phyloP scores from a whole-genome alignment of 2,888 invertebrate genomes.

The Pocota personata region DNA sequence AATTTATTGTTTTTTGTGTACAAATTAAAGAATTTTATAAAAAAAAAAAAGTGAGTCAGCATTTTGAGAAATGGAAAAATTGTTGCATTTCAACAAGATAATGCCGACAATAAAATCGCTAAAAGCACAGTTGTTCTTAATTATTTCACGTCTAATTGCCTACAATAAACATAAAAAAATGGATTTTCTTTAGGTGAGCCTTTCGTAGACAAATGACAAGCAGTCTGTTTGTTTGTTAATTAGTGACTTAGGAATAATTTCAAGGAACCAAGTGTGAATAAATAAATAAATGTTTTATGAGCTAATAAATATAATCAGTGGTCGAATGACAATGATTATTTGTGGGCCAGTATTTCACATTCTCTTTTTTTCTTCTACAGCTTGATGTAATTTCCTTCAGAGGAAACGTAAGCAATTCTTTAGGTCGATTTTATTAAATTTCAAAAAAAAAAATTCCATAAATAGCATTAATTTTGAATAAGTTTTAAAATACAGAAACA shows the following conservation, averaged over 20 bases:
- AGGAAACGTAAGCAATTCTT: no score
- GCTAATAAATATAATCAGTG: not conserved
- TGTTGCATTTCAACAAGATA: not conserved
- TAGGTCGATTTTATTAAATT: no score
- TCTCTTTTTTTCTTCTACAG: no score
- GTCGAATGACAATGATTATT: not conserved
- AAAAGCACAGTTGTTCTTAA: not conserved
- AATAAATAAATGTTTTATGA: not conserved
- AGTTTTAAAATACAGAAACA: no score
- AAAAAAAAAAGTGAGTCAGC: not conserved
- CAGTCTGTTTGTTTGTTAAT: not conserved
- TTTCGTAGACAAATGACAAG: not conserved
- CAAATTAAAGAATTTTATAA: not conserved
- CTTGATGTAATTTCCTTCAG: no score
- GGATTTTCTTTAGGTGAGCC: not conserved
- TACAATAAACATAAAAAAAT: not conserved
- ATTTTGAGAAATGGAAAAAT: not conserved
- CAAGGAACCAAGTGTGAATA: not conserved
- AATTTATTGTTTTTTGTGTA: not conserved
- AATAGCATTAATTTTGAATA: no score
- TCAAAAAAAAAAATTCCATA: no score
- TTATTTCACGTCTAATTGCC: constrained; percentile 2
- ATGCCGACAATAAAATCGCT: not conserved
- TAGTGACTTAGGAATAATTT: not conserved
- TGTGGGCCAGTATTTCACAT: not conserved